Percentiles rank a stretch among this genome's conserved stretches.
Conservation (phyloP, 53 echinoderm and acorn worm species). For the Henricia sp. region DNA sequence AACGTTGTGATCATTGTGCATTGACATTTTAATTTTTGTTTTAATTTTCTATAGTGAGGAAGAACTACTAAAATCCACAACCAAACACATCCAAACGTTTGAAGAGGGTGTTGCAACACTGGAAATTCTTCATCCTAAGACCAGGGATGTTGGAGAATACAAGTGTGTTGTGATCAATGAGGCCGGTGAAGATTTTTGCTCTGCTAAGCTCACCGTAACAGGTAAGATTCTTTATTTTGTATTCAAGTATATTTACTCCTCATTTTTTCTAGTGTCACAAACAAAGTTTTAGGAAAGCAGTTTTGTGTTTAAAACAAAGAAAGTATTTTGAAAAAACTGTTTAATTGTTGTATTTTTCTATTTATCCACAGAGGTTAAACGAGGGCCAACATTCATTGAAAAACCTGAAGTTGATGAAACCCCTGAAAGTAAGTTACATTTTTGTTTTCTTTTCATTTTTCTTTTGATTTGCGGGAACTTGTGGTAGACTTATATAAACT, state of each 20-base stretch:
- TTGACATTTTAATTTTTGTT: too few relatives aligned
- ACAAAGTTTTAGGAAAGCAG: not conserved
- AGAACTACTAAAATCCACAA: constrained; percentile 70
- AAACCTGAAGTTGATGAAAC: constrained; percentile 38
- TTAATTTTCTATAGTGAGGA: constrained; percentile 65
- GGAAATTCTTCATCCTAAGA: constrained; percentile 66
- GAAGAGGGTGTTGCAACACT: constrained; percentile 80
- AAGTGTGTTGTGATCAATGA: constrained; percentile 81
- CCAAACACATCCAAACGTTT: constrained; percentile 67
- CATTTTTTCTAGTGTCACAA: not conserved
- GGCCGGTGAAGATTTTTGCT: constrained; percentile 84
- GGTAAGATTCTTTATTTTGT: constrained; percentile 3
- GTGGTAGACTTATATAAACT: not conserved
- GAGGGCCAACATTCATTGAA: constrained; percentile 26
- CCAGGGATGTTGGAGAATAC: constrained; percentile 81
- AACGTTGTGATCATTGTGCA: too few relatives aligned
- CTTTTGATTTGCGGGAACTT: not conserved
- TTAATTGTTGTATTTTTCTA: not conserved
- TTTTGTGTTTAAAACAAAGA: not conserved
- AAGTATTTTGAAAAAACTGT: not conserved
- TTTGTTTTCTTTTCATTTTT: too few relatives aligned
- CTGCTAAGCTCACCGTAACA: constrained; percentile 59
- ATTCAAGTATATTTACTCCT: not conserved
- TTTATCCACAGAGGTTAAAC: constrained; percentile 31
- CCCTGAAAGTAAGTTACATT: constrained; percentile 56